Evolutionary conservation across 1,140 invertebrate genomes (phyloP).

Genomic region (Bombus pyrosoma): DNA sequence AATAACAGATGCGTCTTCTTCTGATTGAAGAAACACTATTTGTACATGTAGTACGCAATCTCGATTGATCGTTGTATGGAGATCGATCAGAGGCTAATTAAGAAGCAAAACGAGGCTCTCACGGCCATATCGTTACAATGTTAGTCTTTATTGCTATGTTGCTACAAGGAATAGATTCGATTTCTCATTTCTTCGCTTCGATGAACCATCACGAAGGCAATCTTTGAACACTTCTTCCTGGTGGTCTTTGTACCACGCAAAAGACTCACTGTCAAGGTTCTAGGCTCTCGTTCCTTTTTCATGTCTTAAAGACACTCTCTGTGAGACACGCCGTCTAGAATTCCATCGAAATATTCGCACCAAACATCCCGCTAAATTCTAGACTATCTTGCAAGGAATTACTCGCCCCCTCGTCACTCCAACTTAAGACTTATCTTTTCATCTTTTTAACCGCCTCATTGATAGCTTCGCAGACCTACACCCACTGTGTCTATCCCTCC

Average conservation of each 20-base stretch:
- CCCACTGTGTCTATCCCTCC: neutral
- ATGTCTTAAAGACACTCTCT: neutral
- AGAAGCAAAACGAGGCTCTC: constrained; percentile 30
- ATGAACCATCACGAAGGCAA: constrained; percentile 55
- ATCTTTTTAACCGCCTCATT: neutral
- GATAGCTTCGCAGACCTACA: neutral
- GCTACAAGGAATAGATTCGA: constrained; percentile 45
- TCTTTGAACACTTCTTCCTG: constrained; percentile 8
- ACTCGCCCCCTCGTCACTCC: neutral
- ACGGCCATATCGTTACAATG: constrained; percentile 50
- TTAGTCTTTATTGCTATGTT: constrained; percentile 39
- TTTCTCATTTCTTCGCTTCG: constrained; percentile 57
- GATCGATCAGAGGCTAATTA: constrained; percentile 48
- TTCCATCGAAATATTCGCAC: neutral
- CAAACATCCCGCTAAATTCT: neutral
- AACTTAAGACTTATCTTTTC: neutral
- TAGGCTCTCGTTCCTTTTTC: neutral
- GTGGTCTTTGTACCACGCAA: neutral
- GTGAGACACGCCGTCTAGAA: neutral
- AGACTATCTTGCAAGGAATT: neutral
- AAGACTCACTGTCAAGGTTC: constrained; percentile 1
- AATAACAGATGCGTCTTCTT: neutral
- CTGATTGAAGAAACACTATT: neutral
- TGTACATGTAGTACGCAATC: neutral
- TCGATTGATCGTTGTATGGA: neutral